These are phyloP conservation scores for Spizaetus ornatus DNA, from an alignment of 2,113 vertebrate genomes.

Conservation along the genomic window DNA sequence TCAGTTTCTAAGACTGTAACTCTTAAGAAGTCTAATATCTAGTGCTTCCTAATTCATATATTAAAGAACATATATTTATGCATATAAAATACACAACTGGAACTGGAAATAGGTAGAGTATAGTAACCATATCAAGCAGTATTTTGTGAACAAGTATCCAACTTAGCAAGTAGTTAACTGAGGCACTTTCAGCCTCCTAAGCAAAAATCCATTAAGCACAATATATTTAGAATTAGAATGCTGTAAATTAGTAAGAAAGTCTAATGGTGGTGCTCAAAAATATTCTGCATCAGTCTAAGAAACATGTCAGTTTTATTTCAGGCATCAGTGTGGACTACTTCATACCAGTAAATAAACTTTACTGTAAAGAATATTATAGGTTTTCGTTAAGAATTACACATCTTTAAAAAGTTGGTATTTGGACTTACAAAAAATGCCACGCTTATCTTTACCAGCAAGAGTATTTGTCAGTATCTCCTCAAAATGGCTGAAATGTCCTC, in stretches of 20 bases:
- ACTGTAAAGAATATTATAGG: neutral
- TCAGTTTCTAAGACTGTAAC: neutral
- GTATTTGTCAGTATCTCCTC: neutral
- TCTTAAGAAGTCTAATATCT: neutral
- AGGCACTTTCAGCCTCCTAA: neutral
- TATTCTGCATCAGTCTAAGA: neutral
- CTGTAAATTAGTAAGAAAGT: neutral
- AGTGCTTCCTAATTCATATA: neutral
- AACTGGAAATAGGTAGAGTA: neutral
- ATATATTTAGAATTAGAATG: neutral
- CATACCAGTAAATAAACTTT: neutral
- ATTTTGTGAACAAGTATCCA: neutral
- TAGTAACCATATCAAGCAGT: neutral
- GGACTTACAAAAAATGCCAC: neutral
- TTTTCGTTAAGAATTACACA: neutral
- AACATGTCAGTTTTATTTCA: neutral
- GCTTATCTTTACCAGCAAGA: neutral
- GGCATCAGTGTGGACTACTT: neutral
- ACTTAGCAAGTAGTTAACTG: neutral
- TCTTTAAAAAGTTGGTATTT: neutral
- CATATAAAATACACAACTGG: neutral
- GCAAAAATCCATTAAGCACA: neutral
- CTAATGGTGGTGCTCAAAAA: neutral
- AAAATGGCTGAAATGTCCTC: neutral
- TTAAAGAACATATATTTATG: neutral